These are phyloP conservation scores for Macrosteles quadrilineatus DNA, from an alignment of 1,140 invertebrate species.

Conservation along the genomic window DNA sequence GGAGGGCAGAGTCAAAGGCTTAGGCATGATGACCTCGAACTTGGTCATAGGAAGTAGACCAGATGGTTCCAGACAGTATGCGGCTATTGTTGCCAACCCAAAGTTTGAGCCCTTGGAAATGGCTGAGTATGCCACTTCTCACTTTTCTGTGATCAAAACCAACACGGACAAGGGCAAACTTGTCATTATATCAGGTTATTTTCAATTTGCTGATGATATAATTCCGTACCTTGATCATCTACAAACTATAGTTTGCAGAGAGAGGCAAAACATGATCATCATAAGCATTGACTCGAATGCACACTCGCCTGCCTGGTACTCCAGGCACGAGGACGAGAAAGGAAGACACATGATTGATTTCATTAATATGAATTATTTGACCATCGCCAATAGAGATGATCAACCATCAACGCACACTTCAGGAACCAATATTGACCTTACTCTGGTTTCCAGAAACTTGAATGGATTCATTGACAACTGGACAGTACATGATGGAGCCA, in stretches of 20 bases:
- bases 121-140: background rate
- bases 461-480: background rate
- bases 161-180: background rate
- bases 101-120: background rate
- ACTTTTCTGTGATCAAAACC: background rate
- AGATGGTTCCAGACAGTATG: background rate
- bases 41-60: background rate
- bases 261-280: background rate
- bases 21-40: background rate
- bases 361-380: background rate
- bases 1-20: background rate
- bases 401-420: background rate
- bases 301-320: background rate
- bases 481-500: background rate
- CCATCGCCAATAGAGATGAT: background rate
- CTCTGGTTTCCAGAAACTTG: background rate
- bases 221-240: background rate
- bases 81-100: background rate
- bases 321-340: background rate
- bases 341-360: background rate
- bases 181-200: no score
- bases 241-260: background rate
- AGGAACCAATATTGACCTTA: background rate
- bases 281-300: no score
- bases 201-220: background rate